Conservation (phyloP, 2,113 vertebrate genomes). For the Cyprinodon brontotheroides region DNA sequence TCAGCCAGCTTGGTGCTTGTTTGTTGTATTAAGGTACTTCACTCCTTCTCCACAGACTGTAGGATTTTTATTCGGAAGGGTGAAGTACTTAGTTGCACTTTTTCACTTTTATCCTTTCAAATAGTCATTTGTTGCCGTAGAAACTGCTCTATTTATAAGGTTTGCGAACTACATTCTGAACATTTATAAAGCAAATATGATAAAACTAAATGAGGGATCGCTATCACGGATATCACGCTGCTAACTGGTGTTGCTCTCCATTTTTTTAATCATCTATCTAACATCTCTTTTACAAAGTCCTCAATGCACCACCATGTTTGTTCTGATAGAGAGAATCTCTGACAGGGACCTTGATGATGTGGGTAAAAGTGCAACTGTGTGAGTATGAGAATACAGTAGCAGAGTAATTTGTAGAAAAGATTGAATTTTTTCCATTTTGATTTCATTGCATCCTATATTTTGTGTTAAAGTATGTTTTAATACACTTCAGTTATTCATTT, state of each 20-base stretch:
- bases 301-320: too few relatives aligned
- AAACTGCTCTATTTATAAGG: neutral
- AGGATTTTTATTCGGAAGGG: neutral
- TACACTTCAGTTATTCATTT: neutral
- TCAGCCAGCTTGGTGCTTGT: neutral
- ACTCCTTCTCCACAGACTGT: neutral
- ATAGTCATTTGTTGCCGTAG: neutral
- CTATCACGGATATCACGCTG: neutral
- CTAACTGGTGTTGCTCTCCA: neutral
- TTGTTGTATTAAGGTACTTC: neutral
- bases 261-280: neutral
- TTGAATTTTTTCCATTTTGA: neutral
- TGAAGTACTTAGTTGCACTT: neutral
- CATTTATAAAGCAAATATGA: constrained; percentile 1
- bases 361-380: neutral
- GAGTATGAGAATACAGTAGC: neutral
- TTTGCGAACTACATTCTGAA: neutral
- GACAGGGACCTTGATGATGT: neutral
- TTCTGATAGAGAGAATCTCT: neutral
- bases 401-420: neutral
- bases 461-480: neutral
- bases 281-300: too few relatives aligned
- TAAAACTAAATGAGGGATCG: neutral
- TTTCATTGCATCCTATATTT: neutral
- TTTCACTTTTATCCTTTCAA: neutral